These are phyloP conservation scores for Lasioglossum villosulum DNA, from an alignment of 2,888 invertebrate species.

Conservation along the genomic window DNA sequence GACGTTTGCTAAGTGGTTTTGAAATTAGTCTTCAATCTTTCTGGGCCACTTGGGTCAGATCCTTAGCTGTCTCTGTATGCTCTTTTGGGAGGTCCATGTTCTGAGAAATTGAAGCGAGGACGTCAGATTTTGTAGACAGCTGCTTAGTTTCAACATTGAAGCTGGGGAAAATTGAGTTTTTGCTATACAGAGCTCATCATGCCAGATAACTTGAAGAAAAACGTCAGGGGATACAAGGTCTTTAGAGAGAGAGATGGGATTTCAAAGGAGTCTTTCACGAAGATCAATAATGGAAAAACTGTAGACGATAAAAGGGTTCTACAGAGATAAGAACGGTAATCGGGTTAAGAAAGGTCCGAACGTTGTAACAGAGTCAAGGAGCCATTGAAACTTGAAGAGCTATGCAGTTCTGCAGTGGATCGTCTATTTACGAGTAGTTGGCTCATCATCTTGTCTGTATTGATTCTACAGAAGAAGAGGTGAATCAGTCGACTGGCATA, in stretches of 20 bases:
- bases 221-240: neutral
- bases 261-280: neutral
- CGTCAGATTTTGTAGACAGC: neutral
- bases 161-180: neutral
- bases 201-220: neutral
- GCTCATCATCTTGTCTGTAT: neutral
- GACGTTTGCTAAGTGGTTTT: neutral
- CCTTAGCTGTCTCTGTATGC: neutral
- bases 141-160: neutral
- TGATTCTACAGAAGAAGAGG: neutral
- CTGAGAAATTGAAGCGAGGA: neutral
- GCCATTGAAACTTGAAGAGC: neutral
- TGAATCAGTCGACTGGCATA: neutral
- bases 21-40: neutral
- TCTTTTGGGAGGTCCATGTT: neutral
- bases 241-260: neutral
- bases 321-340: neutral
- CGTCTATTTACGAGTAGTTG: neutral
- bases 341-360: conserved; percentile 2
- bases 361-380: neutral
- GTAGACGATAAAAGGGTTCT: neutral
- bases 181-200: neutral
- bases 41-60: neutral
- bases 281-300: neutral
- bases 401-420: neutral